Evolutionary conservation across 2,888 invertebrate species (phyloP).

Genomic region (Acleris emargana): DNA sequence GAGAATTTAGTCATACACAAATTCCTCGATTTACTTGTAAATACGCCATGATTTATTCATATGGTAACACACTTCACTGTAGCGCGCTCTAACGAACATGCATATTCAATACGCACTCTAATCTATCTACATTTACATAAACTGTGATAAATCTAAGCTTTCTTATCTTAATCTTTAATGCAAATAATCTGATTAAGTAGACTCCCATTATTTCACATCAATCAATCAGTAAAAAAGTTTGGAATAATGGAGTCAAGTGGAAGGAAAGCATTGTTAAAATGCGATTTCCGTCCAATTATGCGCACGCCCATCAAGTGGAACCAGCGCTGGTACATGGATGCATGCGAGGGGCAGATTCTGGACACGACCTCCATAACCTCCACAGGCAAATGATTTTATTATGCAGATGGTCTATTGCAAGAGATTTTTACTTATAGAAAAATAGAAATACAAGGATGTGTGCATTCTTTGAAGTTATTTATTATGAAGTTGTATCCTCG

Average conservation of each 20-base stretch:
- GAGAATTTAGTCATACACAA: not conserved
- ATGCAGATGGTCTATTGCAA: too few relatives aligned
- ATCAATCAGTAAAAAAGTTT: slow-evolving; percentile 28
- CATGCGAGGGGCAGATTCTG: slow-evolving; percentile 28
- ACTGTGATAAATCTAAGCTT: slow-evolving; percentile 11
- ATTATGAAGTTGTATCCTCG: too few relatives aligned
- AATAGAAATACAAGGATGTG: too few relatives aligned
- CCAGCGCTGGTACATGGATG: slow-evolving; percentile 40
- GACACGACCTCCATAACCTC: not conserved
- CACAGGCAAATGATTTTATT: not conserved
- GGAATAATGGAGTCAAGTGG: slow-evolving; percentile 22
- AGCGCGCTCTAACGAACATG: slow-evolving; percentile 19
- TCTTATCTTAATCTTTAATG: slow-evolving; percentile 9
- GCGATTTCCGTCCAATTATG: slow-evolving; percentile 51
- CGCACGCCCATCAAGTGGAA: slow-evolving; percentile 47
- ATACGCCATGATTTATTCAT: slow-evolving; percentile 16
- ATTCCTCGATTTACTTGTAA: not conserved
- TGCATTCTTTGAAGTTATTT: too few relatives aligned
- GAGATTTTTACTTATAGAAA: too few relatives aligned
- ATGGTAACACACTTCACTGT: slow-evolving; percentile 8
- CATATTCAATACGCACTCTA: slow-evolving; percentile 26
- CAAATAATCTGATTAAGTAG: slow-evolving; percentile 26
- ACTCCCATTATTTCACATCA: slow-evolving; percentile 19
- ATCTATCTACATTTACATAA: slow-evolving; percentile 28
- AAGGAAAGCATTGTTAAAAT: slow-evolving; percentile 48